phyloP scores from a whole-genome alignment of 2,797 vertebrate genomes.

The Spinus olivaceus region DNA sequence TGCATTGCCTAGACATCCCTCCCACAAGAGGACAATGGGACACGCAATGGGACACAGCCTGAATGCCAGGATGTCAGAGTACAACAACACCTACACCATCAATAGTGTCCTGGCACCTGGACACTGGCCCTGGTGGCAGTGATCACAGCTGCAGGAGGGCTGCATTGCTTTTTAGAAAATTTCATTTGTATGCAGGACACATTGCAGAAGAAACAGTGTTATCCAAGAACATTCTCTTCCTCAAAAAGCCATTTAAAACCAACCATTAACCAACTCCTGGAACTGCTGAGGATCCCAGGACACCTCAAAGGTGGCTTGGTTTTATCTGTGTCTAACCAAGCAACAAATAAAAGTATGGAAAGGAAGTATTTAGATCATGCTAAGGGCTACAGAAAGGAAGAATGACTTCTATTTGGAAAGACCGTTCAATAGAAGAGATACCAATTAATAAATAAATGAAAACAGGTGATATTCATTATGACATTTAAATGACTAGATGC shows the following conservation, averaged over 20 bases:
- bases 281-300: neutral
- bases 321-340: neutral
- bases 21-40: neutral
- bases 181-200: neutral
- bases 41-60: neutral
- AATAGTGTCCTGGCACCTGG: neutral
- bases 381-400: neutral
- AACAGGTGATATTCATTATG: constrained; percentile 51
- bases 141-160: neutral
- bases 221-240: neutral
- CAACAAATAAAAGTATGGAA: neutral
- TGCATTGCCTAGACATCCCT: neutral
- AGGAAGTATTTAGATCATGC: neutral
- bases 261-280: neutral
- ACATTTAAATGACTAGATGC: constrained; percentile 53
- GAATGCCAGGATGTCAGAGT: neutral
- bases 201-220: neutral
- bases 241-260: neutral
- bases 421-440: neutral
- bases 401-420: constrained; percentile 3
- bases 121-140: neutral
- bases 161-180: neutral
- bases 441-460: constrained; percentile 50
- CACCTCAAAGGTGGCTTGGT: neutral
- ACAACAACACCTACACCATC: neutral